A percentile compares a stretch with the other conserved stretches of the same genome.
Evolutionary conservation across 2,797 vertebrate genomes (phyloP).

Genomic region (Nyctibius grandis): DNA sequence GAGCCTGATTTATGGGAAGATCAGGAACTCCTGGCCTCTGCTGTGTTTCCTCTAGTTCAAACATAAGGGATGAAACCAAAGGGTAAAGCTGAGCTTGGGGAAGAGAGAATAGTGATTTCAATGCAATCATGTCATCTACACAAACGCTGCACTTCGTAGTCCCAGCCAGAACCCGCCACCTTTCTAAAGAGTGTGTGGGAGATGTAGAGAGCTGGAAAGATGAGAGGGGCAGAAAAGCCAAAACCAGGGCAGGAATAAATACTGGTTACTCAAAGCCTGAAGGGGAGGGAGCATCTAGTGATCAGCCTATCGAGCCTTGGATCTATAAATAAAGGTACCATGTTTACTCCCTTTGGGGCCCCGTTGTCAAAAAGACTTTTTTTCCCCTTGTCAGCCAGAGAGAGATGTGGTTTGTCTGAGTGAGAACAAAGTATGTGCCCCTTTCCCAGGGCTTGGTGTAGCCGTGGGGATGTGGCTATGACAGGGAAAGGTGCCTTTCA

Average conservation of each 20-base stretch:
- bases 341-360: neutral
- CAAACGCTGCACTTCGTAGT: neutral
- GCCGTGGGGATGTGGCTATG: neutral
- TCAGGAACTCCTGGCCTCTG: neutral
- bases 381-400: neutral
- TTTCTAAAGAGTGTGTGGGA: neutral
- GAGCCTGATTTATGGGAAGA: neutral
- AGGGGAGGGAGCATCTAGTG: neutral
- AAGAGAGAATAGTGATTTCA: neutral
- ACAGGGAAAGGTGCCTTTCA: slow-evolving; percentile 13
- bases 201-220: neutral
- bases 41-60: neutral
- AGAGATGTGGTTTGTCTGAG: neutral
- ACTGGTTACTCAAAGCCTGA: neutral
- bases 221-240: neutral
- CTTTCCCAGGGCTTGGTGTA: slow-evolving; percentile 38
- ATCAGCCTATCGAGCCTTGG: neutral
- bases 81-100: neutral
- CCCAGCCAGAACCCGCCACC: neutral
- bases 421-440: slow-evolving; percentile 1
- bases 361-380: neutral
- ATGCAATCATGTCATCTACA: neutral
- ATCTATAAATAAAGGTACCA: slow-evolving; percentile 48
- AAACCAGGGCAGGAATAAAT: neutral
- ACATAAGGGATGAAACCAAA: neutral